Evolutionary conservation across 2,797 vertebrate genomes (phyloP).

Genomic region (Todus mexicanus): DNA sequence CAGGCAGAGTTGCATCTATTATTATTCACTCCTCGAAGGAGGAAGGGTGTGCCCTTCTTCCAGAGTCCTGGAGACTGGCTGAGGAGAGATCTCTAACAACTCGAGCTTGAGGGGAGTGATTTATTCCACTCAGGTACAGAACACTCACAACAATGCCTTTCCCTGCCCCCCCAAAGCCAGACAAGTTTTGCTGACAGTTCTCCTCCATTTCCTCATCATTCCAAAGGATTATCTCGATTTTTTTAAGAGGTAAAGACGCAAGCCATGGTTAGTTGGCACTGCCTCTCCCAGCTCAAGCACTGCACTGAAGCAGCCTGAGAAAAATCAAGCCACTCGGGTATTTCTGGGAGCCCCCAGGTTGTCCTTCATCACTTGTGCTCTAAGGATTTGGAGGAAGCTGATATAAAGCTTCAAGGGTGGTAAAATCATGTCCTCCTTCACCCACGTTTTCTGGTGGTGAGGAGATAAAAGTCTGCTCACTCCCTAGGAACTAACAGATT

Average conservation of each 20-base stretch:
- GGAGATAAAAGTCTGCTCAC: background rate
- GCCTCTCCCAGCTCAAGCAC: background rate
- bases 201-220: constrained; percentile 1
- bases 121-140: background rate
- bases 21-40: background rate
- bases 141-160: background rate
- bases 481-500: background rate
- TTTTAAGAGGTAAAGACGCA: background rate
- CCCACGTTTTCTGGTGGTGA: background rate
- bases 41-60: background rate
- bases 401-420: background rate
- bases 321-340: background rate
- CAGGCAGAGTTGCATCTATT: background rate
- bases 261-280: background rate
- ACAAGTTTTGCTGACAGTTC: background rate
- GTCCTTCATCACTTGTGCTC: background rate
- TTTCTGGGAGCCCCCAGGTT: background rate
- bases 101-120: background rate
- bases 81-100: background rate
- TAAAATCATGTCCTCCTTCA: constrained; percentile 14
- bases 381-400: background rate
- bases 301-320: background rate
- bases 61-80: background rate
- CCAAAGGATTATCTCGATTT: background rate
- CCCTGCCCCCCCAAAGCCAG: background rate